Percentiles rank a stretch among this genome's conserved stretches.
phyloP scores from a whole-genome alignment of 1,140 invertebrate genomes.

The Thalassaphorura encarpata region DNA sequence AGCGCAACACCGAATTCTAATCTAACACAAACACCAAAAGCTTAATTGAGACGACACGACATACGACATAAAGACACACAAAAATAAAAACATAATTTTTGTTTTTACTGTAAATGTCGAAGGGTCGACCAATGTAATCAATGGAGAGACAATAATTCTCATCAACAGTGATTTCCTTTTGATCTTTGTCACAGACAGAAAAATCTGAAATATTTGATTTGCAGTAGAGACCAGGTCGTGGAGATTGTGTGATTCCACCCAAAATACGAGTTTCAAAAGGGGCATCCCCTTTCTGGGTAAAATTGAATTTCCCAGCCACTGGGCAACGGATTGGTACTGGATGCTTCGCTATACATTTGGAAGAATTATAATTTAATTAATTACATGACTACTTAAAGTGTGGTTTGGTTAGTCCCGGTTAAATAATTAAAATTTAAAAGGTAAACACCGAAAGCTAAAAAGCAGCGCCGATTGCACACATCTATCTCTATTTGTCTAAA shows the following conservation, averaged over 20 bases:
- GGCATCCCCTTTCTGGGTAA: conserved; percentile 77
- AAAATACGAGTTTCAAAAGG: conserved; percentile 83
- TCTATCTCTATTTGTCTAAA: too few species aligned
- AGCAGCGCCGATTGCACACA: too few species aligned
- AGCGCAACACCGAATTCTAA: too few species aligned
- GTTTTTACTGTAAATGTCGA: conserved; percentile 76
- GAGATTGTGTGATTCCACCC: conserved; percentile 85
- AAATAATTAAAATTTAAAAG: too few species aligned
- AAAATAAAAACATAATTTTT: too few species aligned
- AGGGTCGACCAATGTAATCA: conserved; percentile 80
- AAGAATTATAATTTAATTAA: too few species aligned
- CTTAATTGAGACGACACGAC: too few species aligned
- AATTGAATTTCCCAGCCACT: conserved; percentile 90
- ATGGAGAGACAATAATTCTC: conserved; percentile 93
- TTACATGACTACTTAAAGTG: too few species aligned
- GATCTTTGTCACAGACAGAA: conserved; percentile 83
- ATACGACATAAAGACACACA: too few species aligned
- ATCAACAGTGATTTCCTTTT: conserved; percentile 85
- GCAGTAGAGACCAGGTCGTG: conserved; percentile 83
- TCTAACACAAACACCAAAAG: too few species aligned
- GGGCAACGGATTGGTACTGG: conserved; percentile 88
- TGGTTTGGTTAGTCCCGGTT: too few species aligned
- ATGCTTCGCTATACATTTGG: conserved; percentile 69
- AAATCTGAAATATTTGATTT: conserved; percentile 91
- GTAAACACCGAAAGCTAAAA: too few species aligned